phyloP scores from a whole-genome alignment of 2,888 invertebrate genomes.

The Drosophila quinaria region DNA sequence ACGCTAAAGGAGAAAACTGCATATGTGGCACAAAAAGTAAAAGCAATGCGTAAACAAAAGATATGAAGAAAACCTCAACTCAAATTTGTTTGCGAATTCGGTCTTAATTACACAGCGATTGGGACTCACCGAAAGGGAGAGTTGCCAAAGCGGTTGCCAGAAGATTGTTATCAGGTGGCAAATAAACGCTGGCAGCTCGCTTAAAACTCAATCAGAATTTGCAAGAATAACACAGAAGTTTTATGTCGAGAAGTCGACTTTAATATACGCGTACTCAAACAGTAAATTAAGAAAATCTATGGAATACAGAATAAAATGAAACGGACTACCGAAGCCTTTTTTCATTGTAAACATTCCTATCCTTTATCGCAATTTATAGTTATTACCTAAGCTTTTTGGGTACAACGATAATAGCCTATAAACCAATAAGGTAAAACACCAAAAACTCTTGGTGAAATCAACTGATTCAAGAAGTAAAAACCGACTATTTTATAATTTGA shows the following conservation, averaged over 20 bases:
- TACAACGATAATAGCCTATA: too few relatives aligned
- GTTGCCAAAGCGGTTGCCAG: constrained; percentile 32
- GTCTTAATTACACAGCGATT: constrained; percentile 58
- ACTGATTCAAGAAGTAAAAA: too few relatives aligned
- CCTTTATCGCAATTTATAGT: too few relatives aligned
- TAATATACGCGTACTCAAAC: background rate
- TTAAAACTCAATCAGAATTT: constrained; percentile 9
- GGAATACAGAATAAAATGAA: background rate
- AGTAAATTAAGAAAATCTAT: background rate
- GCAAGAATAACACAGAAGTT: background rate
- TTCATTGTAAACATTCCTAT: background rate
- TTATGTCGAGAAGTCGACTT: background rate
- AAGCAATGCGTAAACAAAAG: constrained; percentile 45
- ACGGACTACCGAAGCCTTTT: background rate
- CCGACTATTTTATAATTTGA: too few relatives aligned
- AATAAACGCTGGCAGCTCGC: constrained; percentile 14
- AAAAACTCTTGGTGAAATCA: too few relatives aligned
- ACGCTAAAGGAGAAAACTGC: constrained; percentile 52
- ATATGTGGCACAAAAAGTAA: constrained; percentile 53
- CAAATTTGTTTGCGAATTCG: constrained; percentile 41
- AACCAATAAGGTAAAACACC: too few relatives aligned
- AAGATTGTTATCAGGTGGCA: constrained; percentile 35
- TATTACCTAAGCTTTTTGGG: too few relatives aligned
- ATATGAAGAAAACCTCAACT: constrained; percentile 24
- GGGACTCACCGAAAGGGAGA: constrained; percentile 36